Base-by-base conservation (phyloP, 2,113 vertebrate species). In the Amblyopsis rosae region DNA sequence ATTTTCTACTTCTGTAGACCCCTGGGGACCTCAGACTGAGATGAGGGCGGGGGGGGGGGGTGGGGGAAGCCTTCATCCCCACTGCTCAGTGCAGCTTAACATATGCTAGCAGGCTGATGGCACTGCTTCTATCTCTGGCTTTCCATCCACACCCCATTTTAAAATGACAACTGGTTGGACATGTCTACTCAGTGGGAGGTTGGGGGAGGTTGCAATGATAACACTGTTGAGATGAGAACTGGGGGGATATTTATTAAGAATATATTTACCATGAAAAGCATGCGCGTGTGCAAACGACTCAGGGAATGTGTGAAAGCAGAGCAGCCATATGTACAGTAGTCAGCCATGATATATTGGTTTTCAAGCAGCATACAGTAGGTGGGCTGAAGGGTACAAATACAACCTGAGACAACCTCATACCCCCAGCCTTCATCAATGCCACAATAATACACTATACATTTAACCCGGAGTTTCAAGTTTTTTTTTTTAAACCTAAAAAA, bases 31-130 rank as follows among this genome's bases (percentile, higher is more conserved):
- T 69, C 61, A 10, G 69, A 60, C n/a, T 11, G 69, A 65, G 47
- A 65, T 48, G 57, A 72, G 54, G 26, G 6, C 45, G 19, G n/a
- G 45, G 46, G n/a, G n/a, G n/a, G n/a, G n/a, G n/a, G n/a, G n/a
- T n/a, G n/a, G n/a, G n/a, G n/a, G n/a, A n/a, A n/a, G 49, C 81
- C 65, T 80, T 82, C 68, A 74, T 86, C 73, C 72, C 61, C 56
- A 41, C 70, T 56, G 58, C 81, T 81, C 72, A 12, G 66, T 9
- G 56, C 70, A 48, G 79, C 78, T 88, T 77, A 69, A 74, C 35
- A 32, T 32, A 60, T 67, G 77, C 69, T 76, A 19, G 69, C 72
- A 69, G 81, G 70, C 69, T 57, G 82, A 76, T 78, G 59, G 60
- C 6, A 48, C 70, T 26, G 13, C 32, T 16, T 59, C 62, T 67